phyloP scores from a whole-genome alignment of 2,797 vertebrate species.

The Peromyscus eremicus region DNA sequence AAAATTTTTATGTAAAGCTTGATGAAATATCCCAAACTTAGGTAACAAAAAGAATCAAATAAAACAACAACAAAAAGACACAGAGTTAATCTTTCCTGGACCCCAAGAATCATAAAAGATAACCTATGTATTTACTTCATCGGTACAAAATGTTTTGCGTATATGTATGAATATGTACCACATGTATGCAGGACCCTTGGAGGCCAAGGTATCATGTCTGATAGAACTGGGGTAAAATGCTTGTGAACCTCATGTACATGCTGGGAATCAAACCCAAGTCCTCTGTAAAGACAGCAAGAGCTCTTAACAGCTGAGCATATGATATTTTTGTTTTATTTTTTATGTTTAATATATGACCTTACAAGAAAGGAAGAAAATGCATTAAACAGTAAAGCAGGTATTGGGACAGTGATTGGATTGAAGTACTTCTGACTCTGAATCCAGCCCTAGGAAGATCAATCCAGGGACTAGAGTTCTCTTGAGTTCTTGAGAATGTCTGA shows the following conservation, averaged over 20 bases:
- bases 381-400: background rate
- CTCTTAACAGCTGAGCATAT: background rate
- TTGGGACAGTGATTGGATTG: background rate
- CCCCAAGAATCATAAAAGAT: background rate
- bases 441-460: background rate
- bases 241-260: background rate
- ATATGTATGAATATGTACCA: background rate
- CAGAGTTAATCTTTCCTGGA: background rate
- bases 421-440: background rate
- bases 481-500: background rate
- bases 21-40: background rate
- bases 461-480: background rate
- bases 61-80: background rate
- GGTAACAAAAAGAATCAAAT: background rate
- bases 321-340: background rate
- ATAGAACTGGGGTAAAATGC: background rate
- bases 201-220: background rate
- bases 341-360: background rate
- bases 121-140: background rate
- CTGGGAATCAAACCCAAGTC: background rate
- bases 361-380: background rate
- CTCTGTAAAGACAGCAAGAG: background rate
- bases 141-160: background rate
- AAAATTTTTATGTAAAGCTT: background rate
- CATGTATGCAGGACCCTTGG: too few species aligned